Base-by-base conservation (phyloP, 1,140 invertebrate species). In the Bursaphelenchus mucronatus region DNA sequence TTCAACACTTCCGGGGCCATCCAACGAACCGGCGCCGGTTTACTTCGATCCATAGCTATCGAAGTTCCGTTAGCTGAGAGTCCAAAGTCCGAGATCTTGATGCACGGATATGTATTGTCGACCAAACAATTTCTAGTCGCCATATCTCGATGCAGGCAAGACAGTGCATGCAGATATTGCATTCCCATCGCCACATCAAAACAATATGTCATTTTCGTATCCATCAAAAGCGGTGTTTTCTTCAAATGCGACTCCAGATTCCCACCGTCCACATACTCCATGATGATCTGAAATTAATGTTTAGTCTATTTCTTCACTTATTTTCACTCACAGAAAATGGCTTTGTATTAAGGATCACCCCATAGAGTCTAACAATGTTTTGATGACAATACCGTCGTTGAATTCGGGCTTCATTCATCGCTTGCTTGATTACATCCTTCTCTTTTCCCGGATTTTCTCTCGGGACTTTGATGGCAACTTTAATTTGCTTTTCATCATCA, bases 71-170 rank as follows among this genome's bases (percentile, higher is more conserved):
- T 63, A 2, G 40, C 61, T 13, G 64, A 73, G 0, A 70, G 50
- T 13, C 71, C 72, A 45, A 75, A 73, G 47, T 75, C 70, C 0
- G 70, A 74, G 52, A 73, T 63, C 39, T 73, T 73, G 30, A 73
- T 59, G 15, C 17, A 19, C 8, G 21, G 21, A 19, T 15, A 49
- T 46, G n/a, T 7, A 43, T 30, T 15, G 45, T 52, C 41, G 47
- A 73, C 17, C 7, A 73, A 58, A 47, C 63, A 68, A 54, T 74
- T 73, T 54, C 67, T 54, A 10, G 67, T 53, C 0, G 67, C 67
- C n/a, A 68, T 63, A 53, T 68, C 67, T 21, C 70, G 63, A 67
- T 68, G 70, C 19, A 68, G 51, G 30, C 68, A 74, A 44, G 55
- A 44, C 11, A 61, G 43, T 8, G 44, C 51, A 46, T 73, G 70